These are phyloP conservation scores for Lineus longissimus DNA, from an alignment of 1,140 invertebrate genomes.

Conservation along the genomic window DNA sequence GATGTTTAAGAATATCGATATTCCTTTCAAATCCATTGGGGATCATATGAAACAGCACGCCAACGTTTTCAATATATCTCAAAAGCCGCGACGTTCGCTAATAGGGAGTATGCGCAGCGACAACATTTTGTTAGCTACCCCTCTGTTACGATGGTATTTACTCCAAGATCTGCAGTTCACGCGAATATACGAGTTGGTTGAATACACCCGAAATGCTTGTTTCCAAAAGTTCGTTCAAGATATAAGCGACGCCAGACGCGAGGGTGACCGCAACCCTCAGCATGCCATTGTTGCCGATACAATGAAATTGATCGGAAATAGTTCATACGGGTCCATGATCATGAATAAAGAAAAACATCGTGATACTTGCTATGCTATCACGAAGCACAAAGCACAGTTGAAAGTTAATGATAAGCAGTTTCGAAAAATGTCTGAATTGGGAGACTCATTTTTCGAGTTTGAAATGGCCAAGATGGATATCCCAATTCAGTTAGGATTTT, in stretches of 20 bases:
- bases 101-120: constrained; percentile 19
- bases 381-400: no score
- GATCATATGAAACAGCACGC: constrained; percentile 20
- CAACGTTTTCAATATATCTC: constrained; percentile 12
- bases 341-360: no score
- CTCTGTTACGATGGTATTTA: constrained; percentile 27
- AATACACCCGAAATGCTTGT: constrained; percentile 18
- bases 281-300: no score
- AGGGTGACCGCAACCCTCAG: constrained; percentile 19
- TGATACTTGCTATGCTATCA: no score
- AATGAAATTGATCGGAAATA: no score
- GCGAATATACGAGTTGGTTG: constrained; percentile 26
- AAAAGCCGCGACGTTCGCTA: constrained; percentile 15
- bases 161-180: constrained; percentile 23
- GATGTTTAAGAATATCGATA: constrained; percentile 18
- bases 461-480: no score
- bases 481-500: no score
- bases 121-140: constrained; percentile 22
- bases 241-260: constrained; percentile 20
- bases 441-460: no score
- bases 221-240: constrained; percentile 22
- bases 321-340: no score
- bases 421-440: no score
- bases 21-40: constrained; percentile 19
- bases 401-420: no score